These are phyloP conservation scores for Orthonevra nobilis DNA, from an alignment of 2,888 invertebrate species.

Conservation along the genomic window DNA sequence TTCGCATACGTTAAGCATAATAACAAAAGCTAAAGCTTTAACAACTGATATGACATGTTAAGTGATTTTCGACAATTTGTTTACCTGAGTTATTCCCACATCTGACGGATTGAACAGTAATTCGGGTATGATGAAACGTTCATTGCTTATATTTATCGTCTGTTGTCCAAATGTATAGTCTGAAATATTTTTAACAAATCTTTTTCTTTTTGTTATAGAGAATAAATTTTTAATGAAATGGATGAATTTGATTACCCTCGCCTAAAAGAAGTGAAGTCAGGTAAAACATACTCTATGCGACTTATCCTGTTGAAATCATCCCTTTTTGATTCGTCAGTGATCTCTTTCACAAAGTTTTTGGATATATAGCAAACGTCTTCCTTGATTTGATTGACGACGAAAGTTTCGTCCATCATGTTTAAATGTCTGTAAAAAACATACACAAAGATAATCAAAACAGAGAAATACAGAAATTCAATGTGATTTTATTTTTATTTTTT, in stretches of 20 bases:
- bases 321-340: constrained; percentile 84
- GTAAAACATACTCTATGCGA: constrained; percentile 94
- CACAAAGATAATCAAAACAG: no score
- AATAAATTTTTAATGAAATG: no score
- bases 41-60: no score
- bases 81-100: constrained; percentile 92
- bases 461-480: no score
- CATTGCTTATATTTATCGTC: constrained; percentile 93
- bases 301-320: constrained; percentile 82
- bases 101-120: constrained; percentile 96
- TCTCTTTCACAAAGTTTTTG: constrained; percentile 89
- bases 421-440: constrained; percentile 84
- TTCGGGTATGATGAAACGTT: constrained; percentile 97
- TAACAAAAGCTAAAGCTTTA: no score
- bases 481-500: no score
- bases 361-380: constrained; percentile 98
- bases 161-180: constrained; percentile 82
- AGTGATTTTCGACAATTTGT: constrained; percentile 11
- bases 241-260: constrained; percentile 86
- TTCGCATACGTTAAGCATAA: no score
- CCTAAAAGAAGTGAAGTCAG: constrained; percentile 95
- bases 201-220: no score
- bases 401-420: constrained; percentile 99
- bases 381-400: constrained; percentile 98
- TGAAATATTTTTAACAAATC: constrained; percentile 44